phyloP scores from a whole-genome alignment of 2,797 vertebrate species.

The Aldrovandia affinis region DNA sequence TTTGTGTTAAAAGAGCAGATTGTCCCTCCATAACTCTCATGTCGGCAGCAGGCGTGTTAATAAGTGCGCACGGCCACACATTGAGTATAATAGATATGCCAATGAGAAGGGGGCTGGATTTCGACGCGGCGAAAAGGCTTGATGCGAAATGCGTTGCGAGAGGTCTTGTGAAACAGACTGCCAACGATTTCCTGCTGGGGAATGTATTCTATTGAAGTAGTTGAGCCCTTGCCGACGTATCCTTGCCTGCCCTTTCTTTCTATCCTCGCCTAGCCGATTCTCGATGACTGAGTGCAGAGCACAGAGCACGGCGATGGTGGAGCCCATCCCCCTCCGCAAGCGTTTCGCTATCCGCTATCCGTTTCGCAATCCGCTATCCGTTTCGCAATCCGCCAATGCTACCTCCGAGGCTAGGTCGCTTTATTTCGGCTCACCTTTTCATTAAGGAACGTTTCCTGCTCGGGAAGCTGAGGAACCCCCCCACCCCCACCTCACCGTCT shows the following conservation, averaged over 20 bases:
- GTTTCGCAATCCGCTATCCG: no score
- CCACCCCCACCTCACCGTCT: no score
- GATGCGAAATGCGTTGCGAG: constrained; percentile 37
- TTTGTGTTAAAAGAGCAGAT: background rate
- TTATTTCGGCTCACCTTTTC: no score
- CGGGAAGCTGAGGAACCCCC: no score
- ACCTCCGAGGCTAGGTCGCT: no score
- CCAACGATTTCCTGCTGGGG: constrained; percentile 42
- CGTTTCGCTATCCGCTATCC: no score
- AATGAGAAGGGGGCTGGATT: background rate
- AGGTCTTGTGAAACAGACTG: constrained; percentile 41
- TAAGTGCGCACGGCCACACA: background rate
- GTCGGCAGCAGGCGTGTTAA: no score
- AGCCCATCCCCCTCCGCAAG: background rate
- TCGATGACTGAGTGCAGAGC: constrained; percentile 24
- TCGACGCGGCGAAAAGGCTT: background rate
- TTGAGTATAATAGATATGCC: background rate
- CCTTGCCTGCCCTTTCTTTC: constrained; percentile 34
- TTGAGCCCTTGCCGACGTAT: constrained; percentile 26
- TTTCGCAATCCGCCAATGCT: no score
- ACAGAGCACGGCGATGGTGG: constrained; percentile 7
- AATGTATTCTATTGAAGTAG: constrained; percentile 35
- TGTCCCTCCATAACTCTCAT: no score
- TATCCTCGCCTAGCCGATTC: constrained; percentile 37
- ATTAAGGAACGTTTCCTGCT: no score